Evolutionary conservation across 2,797 vertebrate genomes (phyloP).

Genomic region (Acropternis orthonyx): DNA sequence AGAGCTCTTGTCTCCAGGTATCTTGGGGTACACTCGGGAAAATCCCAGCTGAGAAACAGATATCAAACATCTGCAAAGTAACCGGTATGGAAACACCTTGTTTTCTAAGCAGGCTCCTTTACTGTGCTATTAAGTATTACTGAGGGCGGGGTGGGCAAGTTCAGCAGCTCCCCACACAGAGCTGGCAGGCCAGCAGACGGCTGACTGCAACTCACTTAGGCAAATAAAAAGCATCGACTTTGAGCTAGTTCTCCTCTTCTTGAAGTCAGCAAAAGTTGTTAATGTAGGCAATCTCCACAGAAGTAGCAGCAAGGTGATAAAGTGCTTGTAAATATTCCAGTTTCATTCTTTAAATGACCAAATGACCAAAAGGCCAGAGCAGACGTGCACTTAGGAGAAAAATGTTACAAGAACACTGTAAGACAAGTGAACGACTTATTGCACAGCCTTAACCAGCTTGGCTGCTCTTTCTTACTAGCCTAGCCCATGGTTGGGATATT

Average conservation of each 20-base stretch:
- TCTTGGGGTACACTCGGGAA: not conserved
- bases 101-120: not conserved
- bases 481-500: not conserved
- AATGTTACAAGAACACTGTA: not conserved
- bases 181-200: not conserved
- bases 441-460: not conserved
- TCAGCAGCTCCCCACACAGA: not conserved
- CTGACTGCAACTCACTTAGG: not conserved
- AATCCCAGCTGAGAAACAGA: not conserved
- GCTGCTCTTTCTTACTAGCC: not conserved
- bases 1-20: not conserved
- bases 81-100: not conserved
- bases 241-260: not conserved
- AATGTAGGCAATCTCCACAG: not conserved
- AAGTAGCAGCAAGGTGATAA: not conserved
- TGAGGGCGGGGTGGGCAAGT: fast-evolving
- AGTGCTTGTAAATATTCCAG: not conserved
- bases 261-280: not conserved
- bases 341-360: not conserved
- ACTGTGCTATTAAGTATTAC: not conserved
- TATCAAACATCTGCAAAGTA: not conserved
- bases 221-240: not conserved
- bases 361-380: not conserved
- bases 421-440: not conserved
- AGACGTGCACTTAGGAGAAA: not conserved